Evolutionary conservation across 2,888 invertebrate genomes (phyloP).

Genomic region (Aromia moschata): DNA sequence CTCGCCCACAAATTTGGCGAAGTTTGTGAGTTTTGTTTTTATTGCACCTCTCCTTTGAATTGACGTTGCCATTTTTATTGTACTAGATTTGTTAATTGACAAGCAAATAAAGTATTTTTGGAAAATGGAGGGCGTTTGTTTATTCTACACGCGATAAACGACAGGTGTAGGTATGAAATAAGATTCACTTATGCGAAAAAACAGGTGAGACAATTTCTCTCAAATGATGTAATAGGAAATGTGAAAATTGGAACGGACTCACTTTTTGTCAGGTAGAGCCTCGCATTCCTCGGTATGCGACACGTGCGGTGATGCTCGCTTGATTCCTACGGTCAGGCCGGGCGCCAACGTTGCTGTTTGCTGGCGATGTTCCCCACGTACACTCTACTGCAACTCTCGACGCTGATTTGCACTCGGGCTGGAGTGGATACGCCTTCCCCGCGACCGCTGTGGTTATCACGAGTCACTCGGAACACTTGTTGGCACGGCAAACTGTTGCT

Average conservation of each 20-base stretch:
- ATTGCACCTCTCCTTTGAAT: constrained; percentile 2
- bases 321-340: not conserved
- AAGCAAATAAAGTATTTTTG: not conserved
- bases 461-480: not conserved
- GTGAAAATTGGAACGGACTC: not conserved
- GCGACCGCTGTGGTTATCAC: not conserved
- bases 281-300: not conserved
- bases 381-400: not conserved
- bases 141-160: not conserved
- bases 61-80: not conserved
- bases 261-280: not conserved
- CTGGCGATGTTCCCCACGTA: not conserved
- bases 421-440: not conserved
- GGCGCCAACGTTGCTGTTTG: not conserved
- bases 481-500: not conserved
- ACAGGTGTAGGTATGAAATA: not conserved
- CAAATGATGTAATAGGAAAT: not conserved
- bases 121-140: not conserved
- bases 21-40: constrained; percentile 16
- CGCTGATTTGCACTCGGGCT: not conserved
- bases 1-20: constrained; percentile 5
- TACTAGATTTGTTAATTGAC: not conserved
- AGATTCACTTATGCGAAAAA: not conserved
- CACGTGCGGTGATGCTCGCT: not conserved
- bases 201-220: not conserved